phyloP scores from a whole-genome alignment of 2,888 invertebrate species.

The Coenonympha glycerion region DNA sequence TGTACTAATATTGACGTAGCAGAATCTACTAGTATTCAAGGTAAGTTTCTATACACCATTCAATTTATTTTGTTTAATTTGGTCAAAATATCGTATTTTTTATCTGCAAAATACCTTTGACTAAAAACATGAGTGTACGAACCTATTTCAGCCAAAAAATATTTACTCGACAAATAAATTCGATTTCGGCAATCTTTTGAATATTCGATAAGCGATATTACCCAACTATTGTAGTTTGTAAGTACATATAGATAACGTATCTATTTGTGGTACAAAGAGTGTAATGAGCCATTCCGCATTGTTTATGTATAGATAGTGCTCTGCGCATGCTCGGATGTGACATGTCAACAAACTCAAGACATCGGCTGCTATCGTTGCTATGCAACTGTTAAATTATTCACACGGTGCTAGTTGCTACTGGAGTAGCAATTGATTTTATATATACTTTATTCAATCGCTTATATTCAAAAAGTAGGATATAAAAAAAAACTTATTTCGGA shows the following conservation, averaged over 20 bases:
- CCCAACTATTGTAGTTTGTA: background rate
- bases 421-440: background rate
- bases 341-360: conserved; percentile 56
- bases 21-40: too few species aligned
- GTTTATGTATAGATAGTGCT: conserved; percentile 56
- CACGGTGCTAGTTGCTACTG: background rate
- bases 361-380: conserved; percentile 23
- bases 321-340: conserved; percentile 64
- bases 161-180: background rate
- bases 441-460: too few species aligned
- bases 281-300: conserved; percentile 42
- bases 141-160: background rate
- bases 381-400: conserved; percentile 22
- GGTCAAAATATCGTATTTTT: too few species aligned
- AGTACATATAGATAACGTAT: conserved; percentile 18
- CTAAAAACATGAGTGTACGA: too few species aligned
- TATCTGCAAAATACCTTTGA: too few species aligned
- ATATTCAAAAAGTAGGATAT: too few species aligned
- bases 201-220: background rate
- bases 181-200: conserved; percentile 5
- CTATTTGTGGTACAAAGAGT: conserved; percentile 21
- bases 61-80: too few species aligned
- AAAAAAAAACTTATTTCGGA: too few species aligned
- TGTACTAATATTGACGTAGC: too few species aligned
- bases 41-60: too few species aligned